A percentile compares a stretch with the other conserved stretches of the same genome.
Evolutionary conservation across 2,113 vertebrate species (phyloP).

Genomic region (Rhinichthys klamathensis): DNA sequence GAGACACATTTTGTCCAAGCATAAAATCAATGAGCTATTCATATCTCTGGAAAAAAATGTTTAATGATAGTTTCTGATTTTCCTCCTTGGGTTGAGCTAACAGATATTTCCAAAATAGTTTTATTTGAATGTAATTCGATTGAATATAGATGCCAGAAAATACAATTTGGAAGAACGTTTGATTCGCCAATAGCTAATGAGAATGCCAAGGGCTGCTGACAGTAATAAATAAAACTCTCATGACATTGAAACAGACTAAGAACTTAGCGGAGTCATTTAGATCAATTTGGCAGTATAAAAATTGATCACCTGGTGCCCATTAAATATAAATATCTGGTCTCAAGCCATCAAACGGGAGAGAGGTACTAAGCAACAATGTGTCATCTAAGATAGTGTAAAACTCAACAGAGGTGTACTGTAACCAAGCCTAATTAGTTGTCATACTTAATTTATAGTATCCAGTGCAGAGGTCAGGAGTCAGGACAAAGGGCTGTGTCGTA

Average conservation of each 20-base stretch:
- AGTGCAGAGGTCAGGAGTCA: background rate
- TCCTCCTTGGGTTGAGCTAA: constrained; percentile 30
- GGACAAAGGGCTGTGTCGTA: background rate
- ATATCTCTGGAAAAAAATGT: constrained; percentile 50
- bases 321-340: background rate
- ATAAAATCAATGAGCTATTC: constrained; percentile 60
- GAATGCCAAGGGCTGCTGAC: background rate
- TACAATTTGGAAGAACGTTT: background rate
- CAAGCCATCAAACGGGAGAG: background rate
- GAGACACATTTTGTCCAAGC: background rate
- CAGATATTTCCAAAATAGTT: constrained; percentile 28
- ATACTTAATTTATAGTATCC: constrained; percentile 14
- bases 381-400: background rate
- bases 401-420: background rate
- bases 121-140: background rate
- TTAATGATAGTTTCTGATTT: constrained; percentile 39
- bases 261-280: background rate
- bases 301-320: background rate
- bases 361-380: background rate
- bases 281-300: background rate
- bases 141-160: background rate
- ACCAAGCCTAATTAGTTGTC: background rate
- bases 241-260: background rate
- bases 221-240: background rate
- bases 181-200: constrained; percentile 9